phyloP scores from a whole-genome alignment of 2,113 vertebrate genomes.

The Heptranchias perlo region DNA sequence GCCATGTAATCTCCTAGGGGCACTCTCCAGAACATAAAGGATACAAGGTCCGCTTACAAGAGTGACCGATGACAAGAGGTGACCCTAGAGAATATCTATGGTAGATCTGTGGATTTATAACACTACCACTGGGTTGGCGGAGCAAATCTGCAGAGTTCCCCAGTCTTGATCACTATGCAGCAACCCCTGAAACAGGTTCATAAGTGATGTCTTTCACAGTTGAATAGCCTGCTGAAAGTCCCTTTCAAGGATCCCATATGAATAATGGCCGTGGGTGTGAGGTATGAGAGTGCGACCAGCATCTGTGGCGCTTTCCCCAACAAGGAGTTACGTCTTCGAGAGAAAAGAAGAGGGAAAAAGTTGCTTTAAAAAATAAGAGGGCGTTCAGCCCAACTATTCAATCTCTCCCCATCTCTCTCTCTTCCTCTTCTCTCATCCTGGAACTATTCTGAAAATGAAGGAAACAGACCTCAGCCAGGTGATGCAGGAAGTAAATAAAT shows the following conservation, averaged over 20 bases:
- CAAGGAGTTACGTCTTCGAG: not conserved
- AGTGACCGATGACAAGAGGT: not conserved
- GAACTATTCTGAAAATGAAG: not conserved
- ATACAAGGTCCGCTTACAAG: not conserved
- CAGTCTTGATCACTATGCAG: not conserved
- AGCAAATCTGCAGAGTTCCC: not conserved
- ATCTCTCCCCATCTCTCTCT: not conserved
- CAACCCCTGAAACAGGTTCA: not conserved
- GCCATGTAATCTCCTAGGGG: not conserved
- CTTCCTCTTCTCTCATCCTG: not conserved
- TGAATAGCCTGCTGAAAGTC: not conserved
- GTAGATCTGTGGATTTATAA: not conserved
- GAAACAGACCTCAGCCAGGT: not conserved
- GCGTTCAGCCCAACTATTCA: not conserved
- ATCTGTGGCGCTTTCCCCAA: not conserved
- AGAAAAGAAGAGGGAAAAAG: not conserved
- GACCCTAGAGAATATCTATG: not conserved
- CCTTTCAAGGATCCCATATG: too few relatives aligned
- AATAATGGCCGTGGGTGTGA: not conserved
- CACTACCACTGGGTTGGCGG: not conserved
- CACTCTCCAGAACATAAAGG: not conserved
- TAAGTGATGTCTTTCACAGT: not conserved
- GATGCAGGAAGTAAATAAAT: not conserved
- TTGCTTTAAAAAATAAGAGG: not conserved
- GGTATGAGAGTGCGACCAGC: not conserved